phyloP scores from a whole-genome alignment of 2,113 vertebrate species.

The Anguilla rostrata region DNA sequence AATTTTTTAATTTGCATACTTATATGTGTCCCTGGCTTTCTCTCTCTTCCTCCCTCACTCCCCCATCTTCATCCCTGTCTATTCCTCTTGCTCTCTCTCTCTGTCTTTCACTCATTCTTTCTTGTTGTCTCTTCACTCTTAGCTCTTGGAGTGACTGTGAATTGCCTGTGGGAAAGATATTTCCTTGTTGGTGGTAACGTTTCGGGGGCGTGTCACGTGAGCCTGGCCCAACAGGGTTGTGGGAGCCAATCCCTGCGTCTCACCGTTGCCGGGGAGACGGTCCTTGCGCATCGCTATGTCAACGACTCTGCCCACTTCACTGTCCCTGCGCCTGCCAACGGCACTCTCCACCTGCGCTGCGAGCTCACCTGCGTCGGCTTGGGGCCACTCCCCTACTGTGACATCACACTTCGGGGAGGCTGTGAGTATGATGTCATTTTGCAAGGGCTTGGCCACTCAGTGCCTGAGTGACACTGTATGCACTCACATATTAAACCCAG shows the following conservation, averaged over 20 bases:
- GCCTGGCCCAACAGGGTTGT: background rate
- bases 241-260: background rate
- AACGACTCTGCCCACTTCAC: background rate
- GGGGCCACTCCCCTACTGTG: background rate
- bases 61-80: no score
- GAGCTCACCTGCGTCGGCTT: background rate
- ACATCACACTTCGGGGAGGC: background rate
- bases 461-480: background rate
- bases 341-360: background rate
- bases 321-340: background rate
- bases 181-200: background rate
- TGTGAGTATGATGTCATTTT: background rate
- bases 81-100: background rate
- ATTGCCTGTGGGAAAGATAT: slow-evolving; percentile 35
- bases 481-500: background rate
- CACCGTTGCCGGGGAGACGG: background rate
- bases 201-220: background rate
- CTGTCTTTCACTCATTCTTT: background rate
- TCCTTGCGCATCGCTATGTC: background rate
- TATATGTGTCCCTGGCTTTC: no score
- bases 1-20: no score
- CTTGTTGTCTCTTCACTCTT: background rate
- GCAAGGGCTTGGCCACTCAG: background rate
- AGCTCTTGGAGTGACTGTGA: slow-evolving; percentile 23
- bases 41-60: no score